Evolutionary conservation across 2,888 invertebrate genomes (phyloP).

Genomic region (Napeogenes inachia): DNA sequence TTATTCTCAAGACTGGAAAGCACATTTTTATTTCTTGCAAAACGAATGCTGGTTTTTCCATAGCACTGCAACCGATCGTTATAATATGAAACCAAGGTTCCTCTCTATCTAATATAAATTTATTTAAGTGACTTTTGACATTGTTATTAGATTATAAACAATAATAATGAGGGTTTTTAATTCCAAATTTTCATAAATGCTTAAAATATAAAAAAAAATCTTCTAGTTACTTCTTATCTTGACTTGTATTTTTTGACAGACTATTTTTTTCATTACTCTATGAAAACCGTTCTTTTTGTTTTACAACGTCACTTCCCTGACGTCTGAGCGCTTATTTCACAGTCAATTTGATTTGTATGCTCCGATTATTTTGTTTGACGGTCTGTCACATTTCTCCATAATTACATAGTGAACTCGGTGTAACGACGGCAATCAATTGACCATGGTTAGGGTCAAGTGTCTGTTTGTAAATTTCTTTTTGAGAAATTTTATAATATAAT

Average conservation of each 20-base stretch:
- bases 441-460: constrained; percentile 12
- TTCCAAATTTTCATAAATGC: no score
- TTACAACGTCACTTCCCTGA: not conserved
- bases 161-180: no score
- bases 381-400: constrained; percentile 39
- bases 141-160: no score
- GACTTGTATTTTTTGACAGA: no score
- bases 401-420: constrained; percentile 21
- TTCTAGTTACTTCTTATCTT: no score
- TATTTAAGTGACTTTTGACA: no score
- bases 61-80: not conserved
- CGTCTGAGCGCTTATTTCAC: constrained; percentile 34
- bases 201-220: no score
- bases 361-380: constrained; percentile 34
- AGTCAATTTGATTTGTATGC: constrained; percentile 43
- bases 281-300: not conserved
- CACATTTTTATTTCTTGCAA: constrained; percentile 2
- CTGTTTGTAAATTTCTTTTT: not conserved
- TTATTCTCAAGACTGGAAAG: not conserved
- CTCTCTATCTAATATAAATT: no score
- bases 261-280: not conserved
- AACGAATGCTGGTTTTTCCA: constrained; percentile 1
- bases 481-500: not conserved
- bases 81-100: no score
- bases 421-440: constrained; percentile 11